Conservation (phyloP, 2,797 vertebrate genomes). For the Liasis olivaceus region DNA sequence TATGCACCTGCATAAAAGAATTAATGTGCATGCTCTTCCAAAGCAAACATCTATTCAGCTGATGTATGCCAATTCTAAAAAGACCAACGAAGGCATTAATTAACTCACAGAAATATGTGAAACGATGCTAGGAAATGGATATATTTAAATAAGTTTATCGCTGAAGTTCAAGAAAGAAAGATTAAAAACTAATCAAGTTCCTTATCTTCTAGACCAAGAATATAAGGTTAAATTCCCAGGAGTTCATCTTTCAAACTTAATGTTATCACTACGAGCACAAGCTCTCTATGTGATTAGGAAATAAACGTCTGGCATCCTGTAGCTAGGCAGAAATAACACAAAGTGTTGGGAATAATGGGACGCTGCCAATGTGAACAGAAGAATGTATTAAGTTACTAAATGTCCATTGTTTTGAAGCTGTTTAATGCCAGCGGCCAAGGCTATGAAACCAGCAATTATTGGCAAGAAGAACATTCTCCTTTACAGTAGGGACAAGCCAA, state of each 20-base stretch:
- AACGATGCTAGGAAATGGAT: conserved; percentile 26
- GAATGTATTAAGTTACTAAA: background rate
- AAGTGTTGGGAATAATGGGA: conserved; percentile 29
- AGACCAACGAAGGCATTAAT: conserved; percentile 2
- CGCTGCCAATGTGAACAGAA: conserved; percentile 19
- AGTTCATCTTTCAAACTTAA: conserved; percentile 16
- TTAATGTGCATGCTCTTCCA: background rate
- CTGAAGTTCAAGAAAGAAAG: conserved; percentile 2
- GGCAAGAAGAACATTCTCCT: background rate
- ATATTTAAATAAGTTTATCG: background rate
- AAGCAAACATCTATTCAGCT: background rate
- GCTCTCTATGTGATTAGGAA: conserved; percentile 27
- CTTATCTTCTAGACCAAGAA: conserved; percentile 31
- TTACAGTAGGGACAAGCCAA: background rate
- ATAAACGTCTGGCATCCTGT: conserved; percentile 26
- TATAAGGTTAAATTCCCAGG: background rate
- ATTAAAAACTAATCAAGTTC: conserved; percentile 9
- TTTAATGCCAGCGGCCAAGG: conserved; percentile 14
- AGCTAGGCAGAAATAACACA: conserved; percentile 12
- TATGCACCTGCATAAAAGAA: background rate
- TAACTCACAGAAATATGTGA: background rate
- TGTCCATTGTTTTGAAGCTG: conserved; percentile 6
- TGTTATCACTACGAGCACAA: conserved; percentile 7
- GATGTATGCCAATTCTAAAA: background rate
- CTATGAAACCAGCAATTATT: conserved; percentile 1